These are phyloP conservation scores for Malurus melanocephalus DNA, from an alignment of 2,113 vertebrate genomes.

Conservation along the genomic window DNA sequence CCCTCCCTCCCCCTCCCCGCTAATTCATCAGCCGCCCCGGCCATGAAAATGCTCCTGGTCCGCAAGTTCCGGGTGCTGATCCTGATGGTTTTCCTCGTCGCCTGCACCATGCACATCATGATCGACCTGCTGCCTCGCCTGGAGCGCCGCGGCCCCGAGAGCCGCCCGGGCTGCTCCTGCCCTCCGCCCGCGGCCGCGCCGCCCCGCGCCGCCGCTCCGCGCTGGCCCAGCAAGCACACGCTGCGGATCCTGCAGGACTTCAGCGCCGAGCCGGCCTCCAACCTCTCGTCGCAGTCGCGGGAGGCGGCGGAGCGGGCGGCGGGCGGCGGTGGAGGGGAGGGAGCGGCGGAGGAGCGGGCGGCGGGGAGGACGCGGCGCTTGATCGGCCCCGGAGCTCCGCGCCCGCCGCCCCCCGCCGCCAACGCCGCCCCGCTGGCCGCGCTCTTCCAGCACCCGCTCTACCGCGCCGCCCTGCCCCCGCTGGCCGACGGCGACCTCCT, in stretches of 20 bases:
- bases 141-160: too few species aligned
- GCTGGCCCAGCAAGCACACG: too few species aligned
- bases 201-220: too few species aligned
- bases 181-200: neutral
- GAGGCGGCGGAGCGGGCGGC: too few species aligned
- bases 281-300: too few species aligned
- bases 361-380: neutral
- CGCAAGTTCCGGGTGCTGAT: constrained; percentile 91
- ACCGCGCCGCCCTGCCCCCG: constrained; percentile 71
- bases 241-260: too few species aligned
- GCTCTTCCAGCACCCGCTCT: constrained; percentile 86
- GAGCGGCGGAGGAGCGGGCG: too few species aligned
- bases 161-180: too few species aligned
- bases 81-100: constrained; percentile 88
- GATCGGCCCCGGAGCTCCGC: neutral
- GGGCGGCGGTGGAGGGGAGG: too few species aligned
- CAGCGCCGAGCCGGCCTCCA: too few species aligned
- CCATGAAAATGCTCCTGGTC: constrained; percentile 89
- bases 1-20: neutral
- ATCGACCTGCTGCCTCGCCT: constrained; percentile 67
- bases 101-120: constrained; percentile 93
- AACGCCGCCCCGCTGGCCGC: constrained; percentile 75
- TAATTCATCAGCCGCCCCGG: constrained; percentile 1
- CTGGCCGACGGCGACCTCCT: constrained; percentile 86
- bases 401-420: constrained; percentile 41